A percentile compares a stretch with the other conserved stretches of the same genome.
These are phyloP conservation scores for Ictalurus punctatus DNA, from an alignment of 2,113 vertebrate species.

Conservation along the genomic window DNA sequence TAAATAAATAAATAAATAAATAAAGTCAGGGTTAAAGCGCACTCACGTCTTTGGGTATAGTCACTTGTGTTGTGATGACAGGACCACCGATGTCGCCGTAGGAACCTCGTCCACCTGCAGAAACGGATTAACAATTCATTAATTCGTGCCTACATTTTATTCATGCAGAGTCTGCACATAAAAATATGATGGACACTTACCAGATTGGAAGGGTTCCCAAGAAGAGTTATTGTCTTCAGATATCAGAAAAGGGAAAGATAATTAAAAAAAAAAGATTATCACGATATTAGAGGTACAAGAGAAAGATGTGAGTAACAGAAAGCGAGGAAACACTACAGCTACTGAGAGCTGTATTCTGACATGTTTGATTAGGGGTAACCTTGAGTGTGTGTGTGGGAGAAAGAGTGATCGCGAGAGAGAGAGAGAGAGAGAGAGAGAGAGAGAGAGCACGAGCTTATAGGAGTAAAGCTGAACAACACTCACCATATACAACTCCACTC, in stretches of 20 bases:
- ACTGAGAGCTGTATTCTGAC: conserved; percentile 22
- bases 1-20: not conserved
- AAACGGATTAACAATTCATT: conserved; percentile 11
- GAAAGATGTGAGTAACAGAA: conserved; percentile 24
- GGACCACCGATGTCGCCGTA: conserved; percentile 96
- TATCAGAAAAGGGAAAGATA: conserved; percentile 50
- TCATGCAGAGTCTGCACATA: conserved; percentile 26
- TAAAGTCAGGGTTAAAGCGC: not conserved
- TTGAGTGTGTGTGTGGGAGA: conserved; percentile 20
- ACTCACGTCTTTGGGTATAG: conserved; percentile 98
- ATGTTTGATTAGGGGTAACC: conserved; percentile 37
- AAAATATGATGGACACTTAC: conserved; percentile 60
- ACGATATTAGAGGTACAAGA: conserved; percentile 49
- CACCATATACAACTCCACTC: conserved; percentile 94
- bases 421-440: conserved; percentile 8
- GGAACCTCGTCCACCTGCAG: conserved; percentile 83
- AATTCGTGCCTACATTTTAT: conserved; percentile 2
- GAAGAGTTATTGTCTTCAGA: conserved; percentile 74
- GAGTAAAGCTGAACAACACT: conserved; percentile 69
- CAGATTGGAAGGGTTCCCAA: conserved; percentile 73
- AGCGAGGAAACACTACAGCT: conserved; percentile 33
- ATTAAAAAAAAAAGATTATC: conserved; percentile 50
- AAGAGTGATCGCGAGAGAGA: not conserved
- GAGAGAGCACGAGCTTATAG: conserved; percentile 25
- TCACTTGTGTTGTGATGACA: conserved; percentile 97